Percentiles rank a stretch among this genome's conserved stretches.
phyloP scores from a whole-genome alignment of 1,140 invertebrate genomes.

The Spodoptera litura region DNA sequence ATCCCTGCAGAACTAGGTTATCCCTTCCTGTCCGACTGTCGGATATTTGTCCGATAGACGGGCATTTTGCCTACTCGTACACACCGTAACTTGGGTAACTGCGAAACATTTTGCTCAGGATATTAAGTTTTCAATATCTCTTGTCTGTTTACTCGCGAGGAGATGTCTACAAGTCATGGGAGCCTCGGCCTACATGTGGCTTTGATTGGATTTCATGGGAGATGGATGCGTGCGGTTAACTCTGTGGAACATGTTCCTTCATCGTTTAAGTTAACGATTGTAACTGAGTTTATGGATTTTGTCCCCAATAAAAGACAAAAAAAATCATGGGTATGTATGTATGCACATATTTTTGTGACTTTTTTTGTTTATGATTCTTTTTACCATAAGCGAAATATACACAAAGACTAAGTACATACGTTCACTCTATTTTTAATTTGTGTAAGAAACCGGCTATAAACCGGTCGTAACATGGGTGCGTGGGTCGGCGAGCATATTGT shows the following conservation, averaged over 20 bases:
- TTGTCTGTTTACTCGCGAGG: slow-evolving; percentile 19
- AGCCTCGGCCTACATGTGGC: neutral
- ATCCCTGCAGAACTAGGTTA: slow-evolving; percentile 60
- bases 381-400: neutral
- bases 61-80: slow-evolving; percentile 41
- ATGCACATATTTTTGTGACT: too few relatives aligned
- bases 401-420: neutral
- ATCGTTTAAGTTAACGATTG: neutral
- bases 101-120: slow-evolving; percentile 47
- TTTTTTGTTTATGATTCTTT: too few relatives aligned
- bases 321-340: too few relatives aligned
- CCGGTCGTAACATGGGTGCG: neutral
- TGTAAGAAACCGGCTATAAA: neutral
- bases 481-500: neutral
- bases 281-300: neutral
- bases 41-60: slow-evolving; percentile 59
- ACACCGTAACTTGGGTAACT: slow-evolving; percentile 50
- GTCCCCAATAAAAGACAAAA: too few relatives aligned
- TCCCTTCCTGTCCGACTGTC: slow-evolving; percentile 59
- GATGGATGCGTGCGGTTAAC: slow-evolving; percentile 9
- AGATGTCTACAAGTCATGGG: neutral
- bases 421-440: slow-evolving; percentile 3
- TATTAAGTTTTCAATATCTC: slow-evolving; percentile 57
- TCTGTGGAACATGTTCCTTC: neutral
- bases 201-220: slow-evolving; percentile 36